Evolutionary conservation across 2,797 vertebrate species (phyloP).

Genomic region (Nyctalus aviator): DNA sequence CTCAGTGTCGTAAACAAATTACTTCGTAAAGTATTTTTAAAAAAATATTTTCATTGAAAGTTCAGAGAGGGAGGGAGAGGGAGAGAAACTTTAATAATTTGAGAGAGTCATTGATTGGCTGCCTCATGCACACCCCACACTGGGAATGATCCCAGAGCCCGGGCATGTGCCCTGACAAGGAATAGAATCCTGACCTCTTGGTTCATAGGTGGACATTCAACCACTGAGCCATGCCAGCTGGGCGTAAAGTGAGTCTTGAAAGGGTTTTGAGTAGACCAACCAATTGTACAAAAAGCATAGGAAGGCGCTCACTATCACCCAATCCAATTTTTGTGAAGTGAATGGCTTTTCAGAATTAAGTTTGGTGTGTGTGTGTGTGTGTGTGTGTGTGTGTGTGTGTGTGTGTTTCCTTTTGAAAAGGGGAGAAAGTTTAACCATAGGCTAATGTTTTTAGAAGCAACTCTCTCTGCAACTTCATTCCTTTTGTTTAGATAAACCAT

Average conservation of each 20-base stretch:
- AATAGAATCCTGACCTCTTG: too few relatives aligned
- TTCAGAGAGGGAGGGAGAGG: too few relatives aligned
- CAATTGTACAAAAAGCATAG: background rate
- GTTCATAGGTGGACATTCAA: too few relatives aligned
- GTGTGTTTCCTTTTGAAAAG: background rate
- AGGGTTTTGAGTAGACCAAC: background rate
- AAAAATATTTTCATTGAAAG: too few relatives aligned
- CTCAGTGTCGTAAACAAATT: slow-evolving; percentile 7
- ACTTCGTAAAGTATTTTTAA: background rate
- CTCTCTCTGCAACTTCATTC: slow-evolving; percentile 69
- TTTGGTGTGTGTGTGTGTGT: background rate
- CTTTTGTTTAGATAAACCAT: slow-evolving; percentile 78
- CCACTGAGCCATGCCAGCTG: too few relatives aligned
- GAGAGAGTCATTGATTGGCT: too few relatives aligned
- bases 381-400: too few relatives aligned
- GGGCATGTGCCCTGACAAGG: too few relatives aligned
- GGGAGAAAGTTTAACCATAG: slow-evolving; percentile 59
- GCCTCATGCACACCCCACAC: too few relatives aligned
- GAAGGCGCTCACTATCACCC: background rate
- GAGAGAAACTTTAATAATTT: too few relatives aligned
- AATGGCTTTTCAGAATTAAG: background rate
- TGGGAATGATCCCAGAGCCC: too few relatives aligned
- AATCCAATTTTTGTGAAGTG: background rate
- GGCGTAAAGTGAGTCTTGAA: background rate
- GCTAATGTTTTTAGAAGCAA: slow-evolving; percentile 63